Base-by-base conservation (phyloP, 2,113 vertebrate species). In the Pseudonaja textilis region DNA sequence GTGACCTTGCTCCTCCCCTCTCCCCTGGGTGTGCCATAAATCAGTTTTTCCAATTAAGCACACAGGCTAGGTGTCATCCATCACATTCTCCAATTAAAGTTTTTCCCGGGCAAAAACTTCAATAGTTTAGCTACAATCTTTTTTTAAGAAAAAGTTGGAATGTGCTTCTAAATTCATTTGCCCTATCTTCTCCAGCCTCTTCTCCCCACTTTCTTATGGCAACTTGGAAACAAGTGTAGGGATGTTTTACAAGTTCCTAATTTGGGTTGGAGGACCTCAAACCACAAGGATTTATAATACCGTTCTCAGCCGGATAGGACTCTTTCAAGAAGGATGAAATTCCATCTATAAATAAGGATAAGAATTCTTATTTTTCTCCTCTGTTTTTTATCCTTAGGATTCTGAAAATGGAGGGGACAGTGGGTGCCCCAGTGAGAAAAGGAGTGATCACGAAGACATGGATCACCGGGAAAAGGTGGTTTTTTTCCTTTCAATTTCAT, bases 371-470 rank as follows among this genome's bases (percentile, higher is more conserved):
- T 69, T 90, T 8, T 56, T 93, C 12, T 54, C 5, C n/a, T 93
- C 4, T 59, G 92, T 88, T 89, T 3, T 92, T 92, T 85, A 57
- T 39, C 52, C 87, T 3, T 91, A 99, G 99, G 98, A 99, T 55
- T 97, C 97, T 25, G 99, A 99, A 93, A 99, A 98, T 55, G 98
- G 98, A n/a, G 98, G 99, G 25, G 99, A 99, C 96, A 99, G 99
- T 7, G 99, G 99, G 11, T 99, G 97, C 94, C 99, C 99, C 89
- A 99, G 99, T 93, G 99, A 99, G 97, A 98, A 97, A 95, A 98
- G 99, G 95, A 98, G 98, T 88, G 99, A 99, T 26, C 97, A 98
- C 9, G 99, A 99, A 69, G 97, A 97, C 26, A 96, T 97, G 45
- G 99, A 99, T 95, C 98, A 98, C n/a, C 94, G 96, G 23, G 98